Evolutionary conservation across 2,113 vertebrate species (phyloP).

Genomic region (Menidia beryllina): DNA sequence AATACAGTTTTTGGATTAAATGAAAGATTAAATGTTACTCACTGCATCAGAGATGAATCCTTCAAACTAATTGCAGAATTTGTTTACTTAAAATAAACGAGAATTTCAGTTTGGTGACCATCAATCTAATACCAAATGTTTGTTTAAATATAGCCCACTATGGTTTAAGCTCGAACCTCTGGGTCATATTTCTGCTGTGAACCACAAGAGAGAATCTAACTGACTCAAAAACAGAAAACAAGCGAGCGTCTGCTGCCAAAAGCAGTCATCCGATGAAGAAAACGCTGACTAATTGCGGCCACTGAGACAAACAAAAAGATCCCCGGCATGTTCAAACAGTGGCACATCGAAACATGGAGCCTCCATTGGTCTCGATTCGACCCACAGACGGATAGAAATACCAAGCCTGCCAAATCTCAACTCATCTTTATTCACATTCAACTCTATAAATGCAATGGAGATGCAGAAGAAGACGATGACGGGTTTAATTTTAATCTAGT

Average conservation of each 20-base stretch:
- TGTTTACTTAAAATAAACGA: too few species aligned
- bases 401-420: neutral
- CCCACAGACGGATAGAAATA: neutral
- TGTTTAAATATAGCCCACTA: neutral
- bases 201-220: slow-evolving; percentile 4
- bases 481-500: slow-evolving; percentile 18
- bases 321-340: slow-evolving; percentile 18
- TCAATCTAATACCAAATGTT: neutral
- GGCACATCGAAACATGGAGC: neutral
- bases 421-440: neutral
- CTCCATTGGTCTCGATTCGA: neutral
- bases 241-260: neutral
- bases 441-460: neutral
- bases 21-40: too few species aligned
- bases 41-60: too few species aligned
- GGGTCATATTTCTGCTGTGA: slow-evolving; percentile 25
- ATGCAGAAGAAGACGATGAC: neutral
- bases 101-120: neutral
- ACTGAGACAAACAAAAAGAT: slow-evolving; percentile 32
- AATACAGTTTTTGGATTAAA: too few species aligned
- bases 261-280: slow-evolving; percentile 1
- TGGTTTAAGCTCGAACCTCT: neutral
- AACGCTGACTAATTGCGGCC: slow-evolving; percentile 7
- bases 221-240: slow-evolving; percentile 13
- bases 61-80: neutral